Percentiles rank a stretch among this genome's conserved stretches.
phyloP scores from a whole-genome alignment of 2,888 invertebrate genomes.

The Drosophila bunnanda region DNA sequence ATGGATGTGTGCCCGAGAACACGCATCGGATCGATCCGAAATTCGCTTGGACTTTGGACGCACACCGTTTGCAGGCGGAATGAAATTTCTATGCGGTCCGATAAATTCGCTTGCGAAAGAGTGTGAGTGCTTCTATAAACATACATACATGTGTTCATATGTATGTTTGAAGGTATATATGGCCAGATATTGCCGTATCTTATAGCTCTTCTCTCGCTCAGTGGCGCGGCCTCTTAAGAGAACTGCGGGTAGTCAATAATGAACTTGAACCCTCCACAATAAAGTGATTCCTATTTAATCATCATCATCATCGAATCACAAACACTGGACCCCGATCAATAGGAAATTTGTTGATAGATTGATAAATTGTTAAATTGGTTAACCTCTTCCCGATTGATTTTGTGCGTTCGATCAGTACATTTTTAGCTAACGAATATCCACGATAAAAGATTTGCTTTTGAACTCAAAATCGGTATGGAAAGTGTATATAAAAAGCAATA shows the following conservation, averaged over 20 bases:
- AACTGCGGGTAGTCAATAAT: neutral
- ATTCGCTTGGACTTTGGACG: slow-evolving; percentile 70
- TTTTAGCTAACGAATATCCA: neutral
- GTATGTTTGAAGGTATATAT: neutral
- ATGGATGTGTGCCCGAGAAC: slow-evolving; percentile 5
- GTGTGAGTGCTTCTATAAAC: slow-evolving; percentile 10
- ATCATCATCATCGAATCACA: neutral
- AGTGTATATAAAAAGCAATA: neutral
- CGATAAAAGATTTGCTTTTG: neutral
- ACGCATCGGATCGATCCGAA: slow-evolving; percentile 24
- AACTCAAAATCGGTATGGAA: neutral
- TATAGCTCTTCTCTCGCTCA: slow-evolving; percentile 2
- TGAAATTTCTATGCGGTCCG: slow-evolving; percentile 72
- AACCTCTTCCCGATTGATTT: neutral
- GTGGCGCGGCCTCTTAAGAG: slow-evolving; percentile 14
- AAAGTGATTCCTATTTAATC: slow-evolving; percentile 3
- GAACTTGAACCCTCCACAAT: slow-evolving; percentile 3
- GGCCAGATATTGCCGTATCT: slow-evolving; percentile 9
- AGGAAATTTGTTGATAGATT: neutral
- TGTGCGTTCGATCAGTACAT: neutral
- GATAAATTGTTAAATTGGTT: slow-evolving; percentile 3
- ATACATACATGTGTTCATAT: slow-evolving; percentile 9
- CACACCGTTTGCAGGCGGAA: slow-evolving; percentile 43
- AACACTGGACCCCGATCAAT: slow-evolving; percentile 1
- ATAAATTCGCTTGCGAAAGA: slow-evolving; percentile 50